Percentiles rank a stretch among this genome's conserved stretches.
Conservation (phyloP, 2,113 vertebrate genomes). For the Neogale vison region DNA sequence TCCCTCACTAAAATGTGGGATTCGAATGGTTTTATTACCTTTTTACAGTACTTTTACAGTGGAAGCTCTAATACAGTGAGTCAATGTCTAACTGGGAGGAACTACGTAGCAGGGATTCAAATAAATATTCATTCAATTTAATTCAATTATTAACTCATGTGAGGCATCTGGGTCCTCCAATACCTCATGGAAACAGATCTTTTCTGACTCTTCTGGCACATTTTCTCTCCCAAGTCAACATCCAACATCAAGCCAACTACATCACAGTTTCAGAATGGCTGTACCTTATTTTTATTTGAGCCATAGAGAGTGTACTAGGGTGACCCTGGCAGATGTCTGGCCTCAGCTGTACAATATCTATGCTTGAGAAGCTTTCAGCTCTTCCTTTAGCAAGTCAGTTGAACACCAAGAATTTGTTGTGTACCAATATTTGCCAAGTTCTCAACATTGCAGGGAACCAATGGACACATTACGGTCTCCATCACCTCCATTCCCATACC, state of each 20-base stretch:
- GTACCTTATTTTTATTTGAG: neutral
- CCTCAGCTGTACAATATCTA: neutral
- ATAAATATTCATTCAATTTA: conserved; percentile 18
- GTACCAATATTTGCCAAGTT: neutral
- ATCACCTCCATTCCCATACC: neutral
- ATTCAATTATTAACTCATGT: neutral
- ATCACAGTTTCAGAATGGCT: neutral
- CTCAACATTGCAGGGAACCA: neutral
- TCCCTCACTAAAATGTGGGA: neutral
- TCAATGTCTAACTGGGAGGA: neutral
- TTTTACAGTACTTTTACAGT: neutral
- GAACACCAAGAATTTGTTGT: neutral
- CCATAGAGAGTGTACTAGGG: neutral
- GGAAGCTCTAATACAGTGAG: neutral
- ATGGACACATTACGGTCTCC: neutral
- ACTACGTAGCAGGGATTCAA: neutral
- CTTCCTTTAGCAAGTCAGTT: neutral
- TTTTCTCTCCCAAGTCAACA: conserved; percentile 4
- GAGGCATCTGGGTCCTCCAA: neutral
- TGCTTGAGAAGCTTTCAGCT: neutral
- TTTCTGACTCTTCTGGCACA: neutral
- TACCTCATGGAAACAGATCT: neutral
- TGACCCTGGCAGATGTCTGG: neutral
- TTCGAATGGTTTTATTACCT: neutral
- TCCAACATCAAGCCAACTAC: neutral